These are phyloP conservation scores for Turdus rufiventris DNA, from an alignment of 2,113 vertebrate genomes.

Conservation along the genomic window DNA sequence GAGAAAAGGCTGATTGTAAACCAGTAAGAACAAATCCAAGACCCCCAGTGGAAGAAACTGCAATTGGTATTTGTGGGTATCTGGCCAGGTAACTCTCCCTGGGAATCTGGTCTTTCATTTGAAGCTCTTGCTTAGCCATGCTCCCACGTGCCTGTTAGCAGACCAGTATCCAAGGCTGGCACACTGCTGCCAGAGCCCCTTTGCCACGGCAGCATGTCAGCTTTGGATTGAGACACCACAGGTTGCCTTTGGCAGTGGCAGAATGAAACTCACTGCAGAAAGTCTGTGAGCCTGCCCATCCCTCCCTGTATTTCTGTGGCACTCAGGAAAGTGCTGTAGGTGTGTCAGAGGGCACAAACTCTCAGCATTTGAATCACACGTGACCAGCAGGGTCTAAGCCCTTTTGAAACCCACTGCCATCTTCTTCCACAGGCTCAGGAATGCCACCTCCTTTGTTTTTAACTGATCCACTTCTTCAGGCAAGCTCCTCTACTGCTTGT, in stretches of 20 bases:
- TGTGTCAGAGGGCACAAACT: neutral
- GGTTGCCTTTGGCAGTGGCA: neutral
- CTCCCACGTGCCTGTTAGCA: neutral
- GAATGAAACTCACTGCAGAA: neutral
- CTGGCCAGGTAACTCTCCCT: neutral
- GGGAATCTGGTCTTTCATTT: neutral
- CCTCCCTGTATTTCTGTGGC: neutral
- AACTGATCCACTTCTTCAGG: neutral
- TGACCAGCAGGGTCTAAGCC: neutral
- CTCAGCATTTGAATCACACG: accelerated
- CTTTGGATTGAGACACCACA: accelerated
- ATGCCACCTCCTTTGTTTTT: neutral
- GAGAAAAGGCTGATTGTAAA: neutral
- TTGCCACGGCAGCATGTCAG: accelerated
- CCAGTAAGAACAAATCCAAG: neutral
- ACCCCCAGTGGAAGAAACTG: neutral
- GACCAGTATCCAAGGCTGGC: accelerated
- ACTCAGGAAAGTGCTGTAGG: neutral
- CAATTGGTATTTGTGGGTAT: accelerated
- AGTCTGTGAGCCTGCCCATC: neutral
- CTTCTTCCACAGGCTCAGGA: neutral
- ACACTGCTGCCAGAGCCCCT: accelerated
- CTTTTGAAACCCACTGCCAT: neutral
- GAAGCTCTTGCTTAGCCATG: neutral
- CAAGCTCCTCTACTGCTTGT: neutral